Conservation (phyloP, 2,797 vertebrate species). For the Thamnophis elegans region DNA sequence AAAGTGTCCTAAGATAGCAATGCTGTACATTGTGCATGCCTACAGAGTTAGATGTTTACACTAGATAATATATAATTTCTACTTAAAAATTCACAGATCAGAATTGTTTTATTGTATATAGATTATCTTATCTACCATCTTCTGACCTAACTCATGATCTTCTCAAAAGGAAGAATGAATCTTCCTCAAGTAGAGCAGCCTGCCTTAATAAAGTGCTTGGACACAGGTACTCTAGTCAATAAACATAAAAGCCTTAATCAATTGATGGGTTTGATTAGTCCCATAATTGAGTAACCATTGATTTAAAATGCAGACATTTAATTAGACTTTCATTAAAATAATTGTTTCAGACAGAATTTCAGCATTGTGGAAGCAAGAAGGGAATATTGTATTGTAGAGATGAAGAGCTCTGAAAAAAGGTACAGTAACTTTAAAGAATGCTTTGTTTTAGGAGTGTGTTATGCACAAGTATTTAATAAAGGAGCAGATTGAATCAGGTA, state of each 20-base stretch:
- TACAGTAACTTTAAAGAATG: background rate
- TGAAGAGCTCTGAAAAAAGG: background rate
- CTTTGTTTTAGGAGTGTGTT: background rate
- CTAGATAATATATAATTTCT: background rate
- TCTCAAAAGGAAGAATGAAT: background rate
- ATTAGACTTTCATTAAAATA: background rate
- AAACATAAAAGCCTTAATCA: constrained; percentile 16
- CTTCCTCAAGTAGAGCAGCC: background rate
- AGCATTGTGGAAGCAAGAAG: background rate
- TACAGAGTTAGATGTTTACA: background rate
- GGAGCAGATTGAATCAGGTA: background rate
- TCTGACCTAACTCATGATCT: background rate
- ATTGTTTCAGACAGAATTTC: background rate
- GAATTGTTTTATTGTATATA: background rate
- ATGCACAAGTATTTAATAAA: background rate
- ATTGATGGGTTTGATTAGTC: background rate
- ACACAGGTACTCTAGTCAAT: background rate
- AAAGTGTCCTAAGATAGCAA: background rate
- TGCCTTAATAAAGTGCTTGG: constrained; percentile 2
- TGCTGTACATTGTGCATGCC: background rate
- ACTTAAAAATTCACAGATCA: background rate
- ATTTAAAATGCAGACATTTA: background rate
- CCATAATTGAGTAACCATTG: constrained; percentile 3
- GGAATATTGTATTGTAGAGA: background rate
- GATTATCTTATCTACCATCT: background rate